Evolutionary conservation across 2,113 vertebrate species (phyloP).

Genomic region (Aviceda subcristata): DNA sequence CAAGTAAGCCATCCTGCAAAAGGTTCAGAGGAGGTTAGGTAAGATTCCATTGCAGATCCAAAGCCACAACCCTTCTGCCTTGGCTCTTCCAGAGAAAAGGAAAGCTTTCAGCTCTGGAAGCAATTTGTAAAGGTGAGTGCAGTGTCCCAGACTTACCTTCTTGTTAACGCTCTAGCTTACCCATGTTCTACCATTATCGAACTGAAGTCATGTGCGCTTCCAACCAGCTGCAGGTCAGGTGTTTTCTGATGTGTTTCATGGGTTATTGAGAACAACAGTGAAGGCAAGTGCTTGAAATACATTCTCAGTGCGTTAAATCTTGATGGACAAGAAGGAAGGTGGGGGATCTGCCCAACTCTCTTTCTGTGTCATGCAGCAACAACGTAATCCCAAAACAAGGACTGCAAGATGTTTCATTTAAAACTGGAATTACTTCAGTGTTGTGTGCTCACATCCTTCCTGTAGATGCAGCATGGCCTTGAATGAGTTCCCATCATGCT

Average conservation of each 20-base stretch:
- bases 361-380: neutral
- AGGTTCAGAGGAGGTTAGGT: neutral
- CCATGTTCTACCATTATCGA: neutral
- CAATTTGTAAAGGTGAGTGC: neutral
- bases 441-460: neutral
- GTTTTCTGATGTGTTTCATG: neutral
- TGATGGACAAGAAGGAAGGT: neutral
- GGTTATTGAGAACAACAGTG: neutral
- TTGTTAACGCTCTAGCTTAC: neutral
- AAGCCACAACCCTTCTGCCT: neutral
- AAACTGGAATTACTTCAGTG: neutral
- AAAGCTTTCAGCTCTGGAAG: neutral
- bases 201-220: neutral
- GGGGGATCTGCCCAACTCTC: neutral
- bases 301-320: neutral
- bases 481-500: neutral
- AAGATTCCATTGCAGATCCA: neutral
- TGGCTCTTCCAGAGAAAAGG: neutral
- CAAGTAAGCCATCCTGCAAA: neutral
- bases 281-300: neutral
- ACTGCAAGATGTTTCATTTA: neutral
- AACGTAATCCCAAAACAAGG: neutral
- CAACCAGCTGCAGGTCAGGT: neutral
- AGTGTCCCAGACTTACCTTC: neutral
- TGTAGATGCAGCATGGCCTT: neutral